These are phyloP conservation scores for Grantiella picta DNA, from an alignment of 2,113 vertebrate species.

Conservation along the genomic window DNA sequence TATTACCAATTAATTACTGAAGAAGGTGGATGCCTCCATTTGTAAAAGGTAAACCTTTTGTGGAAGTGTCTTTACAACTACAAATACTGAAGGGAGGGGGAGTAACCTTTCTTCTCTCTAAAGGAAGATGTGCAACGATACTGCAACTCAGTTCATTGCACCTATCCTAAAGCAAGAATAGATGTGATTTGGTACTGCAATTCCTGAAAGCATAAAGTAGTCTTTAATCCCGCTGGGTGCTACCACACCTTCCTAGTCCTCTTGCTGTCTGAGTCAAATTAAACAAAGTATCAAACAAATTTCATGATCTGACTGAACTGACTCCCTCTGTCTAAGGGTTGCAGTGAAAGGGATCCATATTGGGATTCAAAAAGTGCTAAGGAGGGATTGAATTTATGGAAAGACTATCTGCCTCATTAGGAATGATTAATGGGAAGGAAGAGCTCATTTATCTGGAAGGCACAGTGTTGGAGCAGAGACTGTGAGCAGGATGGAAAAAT, in stretches of 20 bases:
- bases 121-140: not conserved
- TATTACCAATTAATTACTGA: not conserved
- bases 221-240: not conserved
- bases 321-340: not conserved
- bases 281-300: not conserved
- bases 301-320: not conserved
- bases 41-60: not conserved
- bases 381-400: not conserved
- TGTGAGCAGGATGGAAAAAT: not conserved
- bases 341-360: not conserved
- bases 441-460: not conserved
- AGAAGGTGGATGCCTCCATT: not conserved
- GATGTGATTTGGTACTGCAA: not conserved
- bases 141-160: not conserved
- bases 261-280: not conserved
- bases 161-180: not conserved
- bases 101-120: not conserved
- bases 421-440: slow-evolving; percentile 14
- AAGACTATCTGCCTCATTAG: slow-evolving; percentile 3
- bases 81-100: not conserved
- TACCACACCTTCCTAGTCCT: not conserved
- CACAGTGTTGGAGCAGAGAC: not conserved
- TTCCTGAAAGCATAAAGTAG: not conserved
- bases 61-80: not conserved
- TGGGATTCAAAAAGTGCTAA: fast-evolving